A percentile compares a stretch with the other conserved stretches of the same genome.
Evolutionary conservation across 2,113 vertebrate genomes (phyloP).

Genomic region (Cyanistes caeruleus): DNA sequence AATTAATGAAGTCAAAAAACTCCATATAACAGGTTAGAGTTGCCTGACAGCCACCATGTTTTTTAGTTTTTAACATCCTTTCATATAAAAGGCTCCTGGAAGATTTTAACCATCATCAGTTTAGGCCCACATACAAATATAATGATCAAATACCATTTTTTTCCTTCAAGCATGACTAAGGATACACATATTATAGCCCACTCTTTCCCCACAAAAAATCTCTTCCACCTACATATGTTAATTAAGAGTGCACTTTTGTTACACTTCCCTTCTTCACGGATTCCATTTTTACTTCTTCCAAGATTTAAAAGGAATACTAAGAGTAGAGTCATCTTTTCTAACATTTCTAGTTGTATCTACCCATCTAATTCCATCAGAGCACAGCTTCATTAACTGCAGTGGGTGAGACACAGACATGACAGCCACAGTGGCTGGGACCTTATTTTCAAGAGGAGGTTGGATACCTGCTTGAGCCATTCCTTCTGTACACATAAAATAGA

Average conservation of each 20-base stretch:
- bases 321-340: not conserved
- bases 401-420: not conserved
- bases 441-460: not conserved
- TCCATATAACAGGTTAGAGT: not conserved
- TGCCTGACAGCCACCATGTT: not conserved
- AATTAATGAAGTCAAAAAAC: not conserved
- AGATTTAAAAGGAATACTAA: not conserved
- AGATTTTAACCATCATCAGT: not conserved
- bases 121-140: fast-evolving
- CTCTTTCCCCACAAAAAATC: not conserved
- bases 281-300: not conserved
- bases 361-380: not conserved
- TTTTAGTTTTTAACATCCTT: not conserved
- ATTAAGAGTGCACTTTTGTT: not conserved
- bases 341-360: not conserved
- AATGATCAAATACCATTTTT: not conserved
- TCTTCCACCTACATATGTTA: not conserved
- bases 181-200: not conserved
- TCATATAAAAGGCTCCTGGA: not conserved
- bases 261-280: not conserved
- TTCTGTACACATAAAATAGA: not conserved
- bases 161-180: not conserved
- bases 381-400: not conserved
- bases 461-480: not conserved
- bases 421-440: not conserved